Percentiles rank a stretch among this genome's conserved stretches.
phyloP scores from a whole-genome alignment of 2,888 invertebrate species.

The Trimorus sp. region DNA sequence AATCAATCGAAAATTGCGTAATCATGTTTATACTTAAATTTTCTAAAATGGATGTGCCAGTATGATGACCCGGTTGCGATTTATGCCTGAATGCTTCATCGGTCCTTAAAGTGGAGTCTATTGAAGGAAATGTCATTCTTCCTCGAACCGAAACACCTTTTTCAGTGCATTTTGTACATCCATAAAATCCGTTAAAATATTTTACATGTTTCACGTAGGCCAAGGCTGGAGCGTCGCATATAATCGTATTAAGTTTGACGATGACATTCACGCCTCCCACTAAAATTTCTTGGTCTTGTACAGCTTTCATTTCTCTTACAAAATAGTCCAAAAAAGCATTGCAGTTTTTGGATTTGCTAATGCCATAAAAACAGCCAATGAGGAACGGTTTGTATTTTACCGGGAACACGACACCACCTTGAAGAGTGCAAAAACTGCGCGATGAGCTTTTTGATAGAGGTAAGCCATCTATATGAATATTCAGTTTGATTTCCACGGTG shows the following conservation, averaged over 20 bases:
- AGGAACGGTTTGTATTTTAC: background rate
- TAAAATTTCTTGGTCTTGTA: background rate
- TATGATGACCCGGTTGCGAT: background rate
- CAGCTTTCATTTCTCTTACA: background rate
- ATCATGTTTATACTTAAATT: background rate
- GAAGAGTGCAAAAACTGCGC: too few relatives aligned
- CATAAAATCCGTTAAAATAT: slow-evolving; percentile 3
- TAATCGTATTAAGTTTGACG: background rate
- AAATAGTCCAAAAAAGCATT: background rate
- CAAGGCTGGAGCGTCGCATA: slow-evolving; percentile 10
- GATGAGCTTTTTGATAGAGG: too few relatives aligned
- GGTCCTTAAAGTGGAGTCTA: background rate
- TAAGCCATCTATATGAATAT: too few relatives aligned
- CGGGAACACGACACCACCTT: too few relatives aligned
- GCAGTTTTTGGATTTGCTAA: background rate
- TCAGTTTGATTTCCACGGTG: too few relatives aligned
- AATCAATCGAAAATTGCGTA: slow-evolving; percentile 16
- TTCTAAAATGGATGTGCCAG: slow-evolving; percentile 1
- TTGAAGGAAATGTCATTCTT: slow-evolving; percentile 3
- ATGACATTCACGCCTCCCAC: background rate
- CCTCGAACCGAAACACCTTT: background rate
- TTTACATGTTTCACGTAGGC: background rate
- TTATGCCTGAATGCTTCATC: background rate
- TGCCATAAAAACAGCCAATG: background rate
- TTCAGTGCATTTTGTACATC: background rate